These are phyloP conservation scores for Siniperca obscura DNA, from an alignment of 2,797 vertebrate genomes.

Conservation along the genomic window DNA sequence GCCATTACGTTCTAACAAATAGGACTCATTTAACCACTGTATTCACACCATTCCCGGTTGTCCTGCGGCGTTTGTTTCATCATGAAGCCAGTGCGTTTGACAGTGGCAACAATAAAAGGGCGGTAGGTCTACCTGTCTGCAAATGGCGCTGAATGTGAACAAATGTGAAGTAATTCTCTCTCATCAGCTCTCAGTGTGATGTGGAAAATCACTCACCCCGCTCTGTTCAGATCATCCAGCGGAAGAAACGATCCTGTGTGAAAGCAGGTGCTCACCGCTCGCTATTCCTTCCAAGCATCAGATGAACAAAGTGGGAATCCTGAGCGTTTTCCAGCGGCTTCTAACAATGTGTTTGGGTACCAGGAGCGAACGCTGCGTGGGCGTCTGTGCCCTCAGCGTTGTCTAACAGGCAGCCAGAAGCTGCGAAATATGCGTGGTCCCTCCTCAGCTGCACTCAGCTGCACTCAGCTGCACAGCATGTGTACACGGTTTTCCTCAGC, in stretches of 20 bases:
- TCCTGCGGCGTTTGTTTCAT: not conserved
- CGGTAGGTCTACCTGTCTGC: constrained; percentile 77
- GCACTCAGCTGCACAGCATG: no score
- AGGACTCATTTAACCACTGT: not conserved
- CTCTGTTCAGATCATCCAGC: constrained; percentile 54
- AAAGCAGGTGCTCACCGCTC: constrained; percentile 33
- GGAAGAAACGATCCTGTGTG: constrained; percentile 26
- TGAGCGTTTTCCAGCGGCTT: constrained; percentile 57
- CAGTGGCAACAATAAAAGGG: constrained; percentile 42
- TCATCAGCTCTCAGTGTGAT: not conserved
- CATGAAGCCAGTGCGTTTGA: not conserved
- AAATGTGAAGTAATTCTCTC: constrained; percentile 74
- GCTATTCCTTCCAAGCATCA: constrained; percentile 29
- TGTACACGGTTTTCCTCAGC: no score
- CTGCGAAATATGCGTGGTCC: no score
- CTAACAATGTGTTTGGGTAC: constrained; percentile 76
- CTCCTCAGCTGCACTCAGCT: no score
- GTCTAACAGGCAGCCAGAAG: no score
- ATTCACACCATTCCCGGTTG: not conserved
- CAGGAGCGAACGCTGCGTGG: constrained; percentile 19
- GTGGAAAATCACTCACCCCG: constrained; percentile 69
- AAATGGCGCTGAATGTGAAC: constrained; percentile 85
- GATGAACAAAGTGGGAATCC: constrained; percentile 51
- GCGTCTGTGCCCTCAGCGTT: no score
- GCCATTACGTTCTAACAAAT: no score